Percentiles rank a stretch among this genome's conserved stretches.
These are phyloP conservation scores for Drosophila prosaltans DNA, from an alignment of 1,140 invertebrate species.

Conservation along the genomic window DNA sequence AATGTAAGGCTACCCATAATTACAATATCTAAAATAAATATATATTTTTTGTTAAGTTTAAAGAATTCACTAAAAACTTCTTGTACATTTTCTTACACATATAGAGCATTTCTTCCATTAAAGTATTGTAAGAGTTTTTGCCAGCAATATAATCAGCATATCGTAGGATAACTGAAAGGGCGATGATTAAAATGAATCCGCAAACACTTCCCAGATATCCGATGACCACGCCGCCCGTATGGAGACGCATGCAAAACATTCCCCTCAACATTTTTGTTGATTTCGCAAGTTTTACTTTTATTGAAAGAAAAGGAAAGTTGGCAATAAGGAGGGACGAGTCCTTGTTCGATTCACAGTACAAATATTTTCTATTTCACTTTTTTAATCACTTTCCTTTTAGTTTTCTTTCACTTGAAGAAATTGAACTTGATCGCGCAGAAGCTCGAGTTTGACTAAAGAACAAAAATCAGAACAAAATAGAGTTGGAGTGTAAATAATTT, in stretches of 20 bases:
- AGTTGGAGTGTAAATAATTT: no score
- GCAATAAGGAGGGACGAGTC: no score
- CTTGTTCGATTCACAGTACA: no score
- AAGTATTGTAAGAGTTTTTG: not conserved
- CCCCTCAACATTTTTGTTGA: not conserved
- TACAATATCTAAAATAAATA: slow-evolving; percentile 34
- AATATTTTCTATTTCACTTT: no score
- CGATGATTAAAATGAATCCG: not conserved
- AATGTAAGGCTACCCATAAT: slow-evolving; percentile 29
- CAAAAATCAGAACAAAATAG: no score
- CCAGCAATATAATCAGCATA: slow-evolving; percentile 18
- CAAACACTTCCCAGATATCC: not conserved
- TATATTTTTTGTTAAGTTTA: no score
- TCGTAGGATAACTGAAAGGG: slow-evolving; percentile 1
- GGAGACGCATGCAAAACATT: not conserved
- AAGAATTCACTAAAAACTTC: slow-evolving; percentile 3
- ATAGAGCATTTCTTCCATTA: not conserved
- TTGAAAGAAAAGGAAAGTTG: not conserved
- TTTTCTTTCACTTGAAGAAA: no score
- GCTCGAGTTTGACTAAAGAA: no score
- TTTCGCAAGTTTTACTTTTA: not conserved
- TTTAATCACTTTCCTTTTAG: no score
- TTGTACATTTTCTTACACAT: not conserved
- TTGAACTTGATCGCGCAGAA: no score
- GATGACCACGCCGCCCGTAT: not conserved